Evolutionary conservation across 2,888 invertebrate genomes (phyloP).

Genomic region (Trichacis sp.): DNA sequence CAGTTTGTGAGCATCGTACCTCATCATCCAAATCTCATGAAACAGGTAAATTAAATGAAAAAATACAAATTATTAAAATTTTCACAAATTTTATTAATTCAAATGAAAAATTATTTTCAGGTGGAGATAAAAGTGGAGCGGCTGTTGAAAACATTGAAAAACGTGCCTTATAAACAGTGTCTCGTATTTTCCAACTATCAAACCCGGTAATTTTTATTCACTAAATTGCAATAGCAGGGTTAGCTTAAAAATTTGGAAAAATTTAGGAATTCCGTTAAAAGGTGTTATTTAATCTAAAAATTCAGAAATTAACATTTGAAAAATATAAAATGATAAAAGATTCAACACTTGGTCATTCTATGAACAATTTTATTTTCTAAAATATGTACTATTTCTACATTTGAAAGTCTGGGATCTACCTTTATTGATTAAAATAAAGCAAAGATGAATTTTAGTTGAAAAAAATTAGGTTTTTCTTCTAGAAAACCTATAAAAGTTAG

Average conservation of each 20-base stretch:
- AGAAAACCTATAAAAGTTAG: too few relatives aligned
- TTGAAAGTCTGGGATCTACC: too few relatives aligned
- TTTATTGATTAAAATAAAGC: too few relatives aligned
- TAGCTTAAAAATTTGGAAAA: too few relatives aligned
- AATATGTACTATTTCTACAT: not conserved
- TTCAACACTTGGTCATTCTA: too few relatives aligned
- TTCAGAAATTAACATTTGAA: not conserved
- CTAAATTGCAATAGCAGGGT: too few relatives aligned
- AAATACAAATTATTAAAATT: constrained; percentile 2
- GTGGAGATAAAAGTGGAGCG: constrained; percentile 74
- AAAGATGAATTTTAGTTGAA: too few relatives aligned
- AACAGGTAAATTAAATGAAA: constrained; percentile 70
- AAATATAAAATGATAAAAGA: not conserved
- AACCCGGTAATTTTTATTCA: constrained; percentile 72
- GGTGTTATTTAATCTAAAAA: too few relatives aligned
- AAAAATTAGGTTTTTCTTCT: too few relatives aligned
- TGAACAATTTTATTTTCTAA: constrained; percentile 2
- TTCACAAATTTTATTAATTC: not conserved
- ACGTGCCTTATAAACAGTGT: constrained; percentile 87
- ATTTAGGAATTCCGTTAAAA: too few relatives aligned
- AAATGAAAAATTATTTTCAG: constrained; percentile 36
- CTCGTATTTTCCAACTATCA: constrained; percentile 93
- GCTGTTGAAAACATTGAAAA: constrained; percentile 77
- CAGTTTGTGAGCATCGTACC: constrained; percentile 81
- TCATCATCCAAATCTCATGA: constrained; percentile 74